Base-by-base conservation (phyloP, 2,888 invertebrate genomes). In the Punctoribates punctum region DNA sequence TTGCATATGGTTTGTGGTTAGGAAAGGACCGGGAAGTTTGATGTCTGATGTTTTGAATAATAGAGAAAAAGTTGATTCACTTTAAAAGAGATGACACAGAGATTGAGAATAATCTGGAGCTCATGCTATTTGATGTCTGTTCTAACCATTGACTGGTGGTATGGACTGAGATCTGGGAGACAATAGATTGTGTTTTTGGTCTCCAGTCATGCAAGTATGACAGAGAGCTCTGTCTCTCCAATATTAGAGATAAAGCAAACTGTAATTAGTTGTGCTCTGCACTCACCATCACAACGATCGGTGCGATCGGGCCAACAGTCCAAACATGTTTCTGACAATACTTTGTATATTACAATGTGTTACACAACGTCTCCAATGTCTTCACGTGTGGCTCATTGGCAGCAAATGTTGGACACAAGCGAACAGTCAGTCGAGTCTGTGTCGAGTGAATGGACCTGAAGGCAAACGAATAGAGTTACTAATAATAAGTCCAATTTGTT, bases 141-240 rank as follows among this genome's bases (percentile, higher is more conserved):
- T 67, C 67, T 67, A 9, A 2, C 38, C 67, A 60, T 51, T 51
- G n/a, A 51, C 42, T 42, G 42, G 42, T 34, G 34, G 34, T 42
- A 42, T 42, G 8, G 42, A 42, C 42, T 67, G 4, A 42, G 38
- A 67, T 67, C 67, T 67, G 67, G 38, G 9, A 42, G 27, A 67
- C 67, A 67, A 67, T 67, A 67, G 67, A 67, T 67, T 67, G 34
- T 67, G 67, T 29, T 67, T 20, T 20, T 42, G 34, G 15, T 67
- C 20, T 67, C 42, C 67, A 67, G 29, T 67, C 38, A 67, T 67
- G 60, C 67, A 67, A 67, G 67, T 67, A 67, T 67, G 67, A 67
- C 67, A 67, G 67, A 67, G 67, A 38, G 42, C 67, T 42, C 20
- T 67, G 34, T 67, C 11, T 67, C n/a, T 67, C 34, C n/a, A 67